Conservation (phyloP, 2,888 invertebrate species). For the Conomelus anceps region DNA sequence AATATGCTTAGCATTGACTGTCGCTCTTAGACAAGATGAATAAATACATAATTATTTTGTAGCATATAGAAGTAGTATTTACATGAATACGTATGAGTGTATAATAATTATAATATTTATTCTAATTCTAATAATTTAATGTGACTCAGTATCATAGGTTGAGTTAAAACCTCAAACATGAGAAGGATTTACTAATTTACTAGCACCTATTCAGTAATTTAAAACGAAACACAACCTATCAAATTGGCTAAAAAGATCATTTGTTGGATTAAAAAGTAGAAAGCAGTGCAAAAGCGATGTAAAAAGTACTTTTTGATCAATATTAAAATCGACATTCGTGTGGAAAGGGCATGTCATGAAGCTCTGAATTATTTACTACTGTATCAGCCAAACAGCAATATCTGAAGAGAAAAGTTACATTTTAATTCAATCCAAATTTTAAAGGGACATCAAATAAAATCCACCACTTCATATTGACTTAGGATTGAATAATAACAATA, state of each 20-base stretch:
- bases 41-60: neutral
- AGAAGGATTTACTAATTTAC: neutral
- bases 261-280: neutral
- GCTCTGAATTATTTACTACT: neutral
- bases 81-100: neutral
- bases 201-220: neutral
- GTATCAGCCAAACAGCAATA: neutral
- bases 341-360: neutral
- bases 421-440: neutral
- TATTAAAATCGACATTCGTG: neutral
- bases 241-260: neutral
- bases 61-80: neutral
- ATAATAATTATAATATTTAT: neutral
- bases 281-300: neutral
- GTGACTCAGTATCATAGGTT: neutral
- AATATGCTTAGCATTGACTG: neutral
- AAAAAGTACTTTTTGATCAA: neutral
- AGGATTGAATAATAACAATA: too few relatives aligned
- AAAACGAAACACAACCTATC: neutral
- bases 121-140: neutral
- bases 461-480: too few relatives aligned
- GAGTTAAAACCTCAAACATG: neutral
- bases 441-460: too few relatives aligned
- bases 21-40: neutral
- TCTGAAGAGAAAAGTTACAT: neutral